These are phyloP conservation scores for Leptinotarsa peninsularis DNA, from an alignment of 2,888 invertebrate species.

Conservation along the genomic window DNA sequence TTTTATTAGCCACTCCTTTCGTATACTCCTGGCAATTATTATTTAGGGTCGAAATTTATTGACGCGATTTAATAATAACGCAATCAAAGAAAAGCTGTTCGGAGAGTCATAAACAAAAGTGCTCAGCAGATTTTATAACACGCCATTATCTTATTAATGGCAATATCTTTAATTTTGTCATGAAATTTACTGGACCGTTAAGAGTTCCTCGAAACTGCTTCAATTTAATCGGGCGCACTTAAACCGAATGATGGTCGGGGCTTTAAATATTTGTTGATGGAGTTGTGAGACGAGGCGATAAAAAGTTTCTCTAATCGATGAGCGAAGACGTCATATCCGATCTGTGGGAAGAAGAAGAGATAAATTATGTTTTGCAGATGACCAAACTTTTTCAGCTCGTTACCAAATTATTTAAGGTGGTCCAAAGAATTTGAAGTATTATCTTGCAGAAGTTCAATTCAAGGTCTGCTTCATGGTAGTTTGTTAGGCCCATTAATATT, in stretches of 20 bases:
- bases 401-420: too few species aligned
- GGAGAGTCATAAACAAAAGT: slow-evolving; percentile 50
- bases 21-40: slow-evolving; percentile 43
- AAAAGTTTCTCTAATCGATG: background rate
- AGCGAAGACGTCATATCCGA: background rate
- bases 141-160: slow-evolving; percentile 47
- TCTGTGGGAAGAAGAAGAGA: background rate
- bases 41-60: slow-evolving; percentile 36
- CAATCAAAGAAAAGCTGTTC: slow-evolving; percentile 54
- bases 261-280: slow-evolving; percentile 20
- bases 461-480: too few species aligned
- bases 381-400: too few species aligned
- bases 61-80: slow-evolving; percentile 52
- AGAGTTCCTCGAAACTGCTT: slow-evolving; percentile 18
- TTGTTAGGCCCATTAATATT: too few species aligned
- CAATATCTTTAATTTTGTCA: slow-evolving; percentile 37
- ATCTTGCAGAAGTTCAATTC: too few species aligned
- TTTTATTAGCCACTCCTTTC: slow-evolving; percentile 47
- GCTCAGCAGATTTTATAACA: slow-evolving; percentile 53
- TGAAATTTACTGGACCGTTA: slow-evolving; percentile 31
- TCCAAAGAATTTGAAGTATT: too few species aligned
- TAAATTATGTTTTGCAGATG: too few species aligned
- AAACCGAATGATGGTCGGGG: background rate
- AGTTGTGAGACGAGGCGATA: slow-evolving; percentile 1
- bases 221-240: slow-evolving; percentile 8